phyloP scores from a whole-genome alignment of 2,888 invertebrate species.

The Lasioglossum zephyrum region DNA sequence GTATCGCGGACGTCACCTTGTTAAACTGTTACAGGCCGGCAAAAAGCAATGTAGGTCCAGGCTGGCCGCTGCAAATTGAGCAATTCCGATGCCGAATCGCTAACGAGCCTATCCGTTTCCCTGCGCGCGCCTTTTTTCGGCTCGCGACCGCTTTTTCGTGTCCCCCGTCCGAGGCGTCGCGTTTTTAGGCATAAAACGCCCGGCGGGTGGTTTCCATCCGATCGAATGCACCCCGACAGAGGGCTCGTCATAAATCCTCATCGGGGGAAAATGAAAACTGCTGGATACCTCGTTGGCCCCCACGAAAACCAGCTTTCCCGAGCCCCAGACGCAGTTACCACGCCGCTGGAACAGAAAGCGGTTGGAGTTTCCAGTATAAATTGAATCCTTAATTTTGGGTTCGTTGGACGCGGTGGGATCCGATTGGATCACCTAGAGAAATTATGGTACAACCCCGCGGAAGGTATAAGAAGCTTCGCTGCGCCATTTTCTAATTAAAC shows the following conservation, averaged over 20 bases:
- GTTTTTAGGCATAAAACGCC: slow-evolving; percentile 39
- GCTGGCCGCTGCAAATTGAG: slow-evolving; percentile 66
- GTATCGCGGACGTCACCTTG: background rate
- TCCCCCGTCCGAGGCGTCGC: background rate
- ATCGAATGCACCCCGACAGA: slow-evolving; percentile 22
- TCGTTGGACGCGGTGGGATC: background rate
- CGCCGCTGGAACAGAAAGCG: background rate
- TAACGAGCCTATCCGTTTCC: slow-evolving; percentile 62
- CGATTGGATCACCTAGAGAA: background rate
- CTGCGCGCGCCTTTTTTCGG: slow-evolving; percentile 44
- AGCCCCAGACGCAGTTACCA: background rate
- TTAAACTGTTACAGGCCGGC: background rate
- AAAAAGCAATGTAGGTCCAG: slow-evolving; percentile 45
- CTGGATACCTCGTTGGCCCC: background rate
- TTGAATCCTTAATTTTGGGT: background rate
- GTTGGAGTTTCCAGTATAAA: background rate
- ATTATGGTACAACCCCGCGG: background rate
- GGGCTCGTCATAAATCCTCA: slow-evolving; percentile 23
- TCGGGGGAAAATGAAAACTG: slow-evolving; percentile 23
- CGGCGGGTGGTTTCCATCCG: slow-evolving; percentile 42
- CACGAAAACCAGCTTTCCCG: background rate
- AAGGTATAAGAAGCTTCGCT: background rate
- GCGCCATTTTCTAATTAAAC: background rate
- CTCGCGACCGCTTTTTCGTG: slow-evolving; percentile 55
- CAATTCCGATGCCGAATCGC: slow-evolving; percentile 70